Evolutionary conservation across 2,113 vertebrate species (phyloP).

Genomic region (Leptocoma aspasia): DNA sequence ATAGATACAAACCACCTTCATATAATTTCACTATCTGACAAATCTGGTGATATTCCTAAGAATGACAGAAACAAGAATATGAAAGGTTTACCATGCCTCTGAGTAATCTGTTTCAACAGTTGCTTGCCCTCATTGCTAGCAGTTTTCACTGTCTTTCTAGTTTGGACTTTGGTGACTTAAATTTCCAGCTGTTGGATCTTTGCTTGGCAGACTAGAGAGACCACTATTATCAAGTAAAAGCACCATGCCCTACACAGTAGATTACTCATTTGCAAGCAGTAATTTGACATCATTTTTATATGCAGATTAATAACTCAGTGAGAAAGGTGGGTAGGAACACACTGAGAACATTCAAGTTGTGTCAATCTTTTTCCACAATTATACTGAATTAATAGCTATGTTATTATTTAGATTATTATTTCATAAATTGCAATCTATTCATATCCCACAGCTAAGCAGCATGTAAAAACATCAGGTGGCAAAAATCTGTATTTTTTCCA

Average conservation of each 20-base stretch:
- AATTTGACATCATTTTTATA: background rate
- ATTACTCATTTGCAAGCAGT: background rate
- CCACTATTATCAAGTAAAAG: background rate
- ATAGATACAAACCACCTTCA: background rate
- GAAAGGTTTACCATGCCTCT: background rate
- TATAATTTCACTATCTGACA: background rate
- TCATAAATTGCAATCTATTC: background rate
- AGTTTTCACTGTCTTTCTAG: background rate
- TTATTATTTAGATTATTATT: conserved; percentile 33
- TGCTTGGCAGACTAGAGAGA: background rate
- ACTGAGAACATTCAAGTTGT: background rate
- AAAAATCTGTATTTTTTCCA: conserved; percentile 24
- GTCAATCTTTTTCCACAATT: background rate
- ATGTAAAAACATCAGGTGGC: background rate
- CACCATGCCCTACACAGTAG: background rate
- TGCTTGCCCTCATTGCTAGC: background rate
- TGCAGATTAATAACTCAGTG: background rate
- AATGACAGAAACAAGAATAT: background rate
- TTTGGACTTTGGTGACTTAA: background rate
- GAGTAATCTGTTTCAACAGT: background rate
- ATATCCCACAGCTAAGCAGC: conserved; percentile 10
- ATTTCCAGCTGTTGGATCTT: background rate
- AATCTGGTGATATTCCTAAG: background rate
- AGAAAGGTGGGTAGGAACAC: background rate
- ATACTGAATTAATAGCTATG: background rate